Evolutionary conservation across 2,888 invertebrate species (phyloP).

Genomic region (Coleophora deauratella): DNA sequence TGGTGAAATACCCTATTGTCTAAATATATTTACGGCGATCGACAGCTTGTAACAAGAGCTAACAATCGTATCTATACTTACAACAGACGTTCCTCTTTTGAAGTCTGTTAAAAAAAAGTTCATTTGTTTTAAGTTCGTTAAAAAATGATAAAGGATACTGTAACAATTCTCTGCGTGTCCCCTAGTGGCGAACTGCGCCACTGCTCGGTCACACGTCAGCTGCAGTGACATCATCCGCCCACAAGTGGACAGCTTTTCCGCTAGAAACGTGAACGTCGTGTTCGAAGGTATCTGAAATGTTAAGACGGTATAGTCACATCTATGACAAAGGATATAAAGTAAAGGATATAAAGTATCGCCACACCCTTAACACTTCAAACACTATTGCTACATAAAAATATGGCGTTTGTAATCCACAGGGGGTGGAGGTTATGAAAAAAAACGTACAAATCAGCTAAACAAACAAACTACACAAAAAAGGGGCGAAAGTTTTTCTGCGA

Average conservation of each 20-base stretch:
- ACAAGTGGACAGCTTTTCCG: conserved; percentile 37
- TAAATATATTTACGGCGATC: too few species aligned
- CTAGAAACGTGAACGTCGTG: conserved; percentile 40
- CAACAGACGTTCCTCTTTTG: too few species aligned
- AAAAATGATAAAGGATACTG: conserved; percentile 48
- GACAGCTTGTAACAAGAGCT: too few species aligned
- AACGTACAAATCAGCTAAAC: too few species aligned
- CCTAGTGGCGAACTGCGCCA: conserved; percentile 34
- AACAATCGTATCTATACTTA: too few species aligned
- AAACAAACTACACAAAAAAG: too few species aligned
- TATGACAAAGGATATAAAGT: neutral
- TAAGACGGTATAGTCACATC: neutral
- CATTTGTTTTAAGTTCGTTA: neutral
- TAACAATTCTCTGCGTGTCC: conserved; percentile 40
- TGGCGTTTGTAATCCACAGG: too few species aligned
- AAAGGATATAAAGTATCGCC: neutral
- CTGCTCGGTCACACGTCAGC: conserved; percentile 45
- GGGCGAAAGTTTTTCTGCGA: too few species aligned
- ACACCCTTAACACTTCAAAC: too few species aligned
- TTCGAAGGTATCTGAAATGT: conserved; percentile 39
- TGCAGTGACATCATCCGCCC: conserved; percentile 45
- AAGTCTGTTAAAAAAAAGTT: neutral
- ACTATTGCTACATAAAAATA: too few species aligned
- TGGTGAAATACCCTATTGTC: too few species aligned
- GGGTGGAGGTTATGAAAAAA: too few species aligned